Evolutionary conservation across 2,797 vertebrate genomes (phyloP).

Genomic region (Microctenopoma stevenorrisi): DNA sequence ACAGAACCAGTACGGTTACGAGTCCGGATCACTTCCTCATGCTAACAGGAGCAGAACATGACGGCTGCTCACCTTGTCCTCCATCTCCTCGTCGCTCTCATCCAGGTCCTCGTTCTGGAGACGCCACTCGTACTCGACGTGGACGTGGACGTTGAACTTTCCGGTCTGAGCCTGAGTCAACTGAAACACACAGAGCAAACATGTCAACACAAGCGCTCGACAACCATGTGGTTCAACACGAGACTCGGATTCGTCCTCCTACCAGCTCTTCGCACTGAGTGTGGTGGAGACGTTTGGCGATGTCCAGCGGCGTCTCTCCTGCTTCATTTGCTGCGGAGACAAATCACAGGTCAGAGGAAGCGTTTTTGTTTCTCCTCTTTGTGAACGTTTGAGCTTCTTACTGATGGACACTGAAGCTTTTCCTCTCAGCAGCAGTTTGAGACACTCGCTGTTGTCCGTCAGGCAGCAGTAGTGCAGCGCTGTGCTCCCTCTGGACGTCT

Average conservation of each 20-base stretch:
- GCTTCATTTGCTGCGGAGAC: conserved; percentile 88
- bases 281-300: conserved; percentile 90
- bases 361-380: neutral
- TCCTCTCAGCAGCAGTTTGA: conserved; percentile 94
- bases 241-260: conserved; percentile 12
- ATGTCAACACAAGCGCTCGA: neutral
- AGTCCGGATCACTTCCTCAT: accelerated
- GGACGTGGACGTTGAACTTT: conserved; percentile 95
- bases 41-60: too few relatives aligned
- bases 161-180: conserved; percentile 92
- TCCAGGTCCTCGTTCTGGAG: conserved; percentile 94
- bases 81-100: conserved; percentile 96
- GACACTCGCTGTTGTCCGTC: conserved; percentile 94
- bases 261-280: conserved; percentile 94
- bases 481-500: conserved; percentile 91
- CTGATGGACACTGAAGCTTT: conserved; percentile 91
- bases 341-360: conserved; percentile 3
- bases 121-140: conserved; percentile 97
- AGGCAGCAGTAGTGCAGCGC: conserved; percentile 97
- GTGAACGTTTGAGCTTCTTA: conserved; percentile 69
- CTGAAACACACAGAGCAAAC: conserved; percentile 70
- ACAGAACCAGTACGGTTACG: neutral
- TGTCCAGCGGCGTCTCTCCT: conserved; percentile 92
- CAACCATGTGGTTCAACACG: too few relatives aligned
- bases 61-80: conserved; percentile 87